Evolutionary conservation across 2,888 invertebrate species (phyloP).

Genomic region (Megalurothrips usitatus): DNA sequence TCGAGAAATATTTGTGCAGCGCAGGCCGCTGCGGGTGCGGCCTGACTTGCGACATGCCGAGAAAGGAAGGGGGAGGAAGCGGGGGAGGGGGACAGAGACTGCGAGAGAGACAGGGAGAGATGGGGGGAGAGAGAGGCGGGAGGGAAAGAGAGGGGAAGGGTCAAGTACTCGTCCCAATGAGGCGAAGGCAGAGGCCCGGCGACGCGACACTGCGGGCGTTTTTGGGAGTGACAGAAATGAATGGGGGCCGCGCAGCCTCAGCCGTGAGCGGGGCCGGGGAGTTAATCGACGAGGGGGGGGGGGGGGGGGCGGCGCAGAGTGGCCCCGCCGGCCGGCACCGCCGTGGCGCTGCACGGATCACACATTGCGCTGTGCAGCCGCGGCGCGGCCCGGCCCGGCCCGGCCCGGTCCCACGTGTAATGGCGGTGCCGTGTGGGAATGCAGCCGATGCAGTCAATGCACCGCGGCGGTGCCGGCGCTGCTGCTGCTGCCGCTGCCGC

Average conservation of each 20-base stretch:
- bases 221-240: background rate
- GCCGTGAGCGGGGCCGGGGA: too few species aligned
- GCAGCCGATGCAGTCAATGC: background rate
- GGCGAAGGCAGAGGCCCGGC: background rate
- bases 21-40: background rate
- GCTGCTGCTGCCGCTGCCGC: too few species aligned
- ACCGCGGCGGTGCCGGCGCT: background rate
- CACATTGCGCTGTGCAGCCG: background rate
- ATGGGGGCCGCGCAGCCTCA: background rate
- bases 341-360: background rate
- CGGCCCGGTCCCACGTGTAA: background rate
- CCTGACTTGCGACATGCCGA: too few species aligned
- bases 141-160: too few species aligned
- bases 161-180: too few species aligned
- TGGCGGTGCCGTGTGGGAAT: background rate
- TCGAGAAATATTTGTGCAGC: slow-evolving; percentile 15
- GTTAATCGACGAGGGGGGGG: background rate
- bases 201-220: background rate
- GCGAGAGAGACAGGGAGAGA: too few species aligned
- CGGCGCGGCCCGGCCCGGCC: background rate
- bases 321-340: background rate
- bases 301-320: background rate
- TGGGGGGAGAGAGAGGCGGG: too few species aligned
- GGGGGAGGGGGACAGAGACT: too few species aligned
- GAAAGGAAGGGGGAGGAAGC: background rate